A percentile compares a stretch with the other conserved stretches of the same genome.
Conservation (phyloP, 1,140 invertebrate species). For the Calephelis nemesis region DNA sequence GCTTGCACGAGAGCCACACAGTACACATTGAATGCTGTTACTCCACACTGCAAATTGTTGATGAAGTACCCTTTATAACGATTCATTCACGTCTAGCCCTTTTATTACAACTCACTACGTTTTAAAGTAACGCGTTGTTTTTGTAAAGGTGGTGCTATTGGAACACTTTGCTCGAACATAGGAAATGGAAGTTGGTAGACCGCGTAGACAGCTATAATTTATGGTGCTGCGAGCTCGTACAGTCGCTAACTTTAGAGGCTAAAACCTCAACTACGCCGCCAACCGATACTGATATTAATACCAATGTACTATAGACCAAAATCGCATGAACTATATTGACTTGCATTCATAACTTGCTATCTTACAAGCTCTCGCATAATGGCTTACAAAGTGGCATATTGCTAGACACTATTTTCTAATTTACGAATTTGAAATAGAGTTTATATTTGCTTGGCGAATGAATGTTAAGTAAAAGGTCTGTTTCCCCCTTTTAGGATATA, state of each 20-base stretch:
- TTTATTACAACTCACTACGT: slow-evolving; percentile 10
- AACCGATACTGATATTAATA: slow-evolving; percentile 25
- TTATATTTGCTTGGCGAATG: slow-evolving; percentile 20
- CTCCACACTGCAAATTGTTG: no score
- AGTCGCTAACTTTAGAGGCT: slow-evolving; percentile 24
- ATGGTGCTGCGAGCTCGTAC: slow-evolving; percentile 28
- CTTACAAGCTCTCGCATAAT: slow-evolving; percentile 26
- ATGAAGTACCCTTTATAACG: no score
- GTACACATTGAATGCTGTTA: no score
- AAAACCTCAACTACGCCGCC: slow-evolving; percentile 8
- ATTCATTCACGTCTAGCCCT: slow-evolving; percentile 5
- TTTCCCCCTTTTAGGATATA: slow-evolving; percentile 24
- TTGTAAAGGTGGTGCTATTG: slow-evolving; percentile 36
- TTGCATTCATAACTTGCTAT: slow-evolving; percentile 24
- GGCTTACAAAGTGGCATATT: slow-evolving; percentile 32
- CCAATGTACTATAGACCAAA: slow-evolving; percentile 19
- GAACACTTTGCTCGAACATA: slow-evolving; percentile 41
- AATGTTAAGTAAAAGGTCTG: slow-evolving; percentile 22
- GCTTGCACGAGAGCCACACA: no score
- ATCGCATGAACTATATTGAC: slow-evolving; percentile 18
- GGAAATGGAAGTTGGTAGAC: slow-evolving; percentile 42
- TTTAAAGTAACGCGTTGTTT: slow-evolving; percentile 29
- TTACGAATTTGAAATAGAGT: slow-evolving; percentile 23
- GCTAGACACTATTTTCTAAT: slow-evolving; percentile 33
- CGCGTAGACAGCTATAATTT: slow-evolving; percentile 40